Base-by-base conservation (phyloP, 1,140 invertebrate genomes). In the Hyles euphorbiae region DNA sequence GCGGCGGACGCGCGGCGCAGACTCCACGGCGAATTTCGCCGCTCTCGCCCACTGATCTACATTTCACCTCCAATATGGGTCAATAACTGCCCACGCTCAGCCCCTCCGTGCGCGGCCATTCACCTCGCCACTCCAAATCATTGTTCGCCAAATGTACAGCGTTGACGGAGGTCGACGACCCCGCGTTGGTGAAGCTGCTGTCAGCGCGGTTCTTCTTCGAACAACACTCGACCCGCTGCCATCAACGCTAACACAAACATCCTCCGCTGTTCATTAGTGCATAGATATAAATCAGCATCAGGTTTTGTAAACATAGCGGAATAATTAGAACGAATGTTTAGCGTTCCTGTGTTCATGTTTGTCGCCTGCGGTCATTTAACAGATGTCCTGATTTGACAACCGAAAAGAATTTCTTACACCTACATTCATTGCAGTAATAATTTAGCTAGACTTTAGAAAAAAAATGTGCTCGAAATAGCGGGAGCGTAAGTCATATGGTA, bases 21-120 rank as follows among this genome's bases (percentile, higher is more conserved):
- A 77, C 72, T 83, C 74, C 68, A 74, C 76, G 66, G 81, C 78
- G 67, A 88, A 87, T 78, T 87, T 87, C 83, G 85, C 82, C 83
- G 78, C 81, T 85, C 78, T 88, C 85, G 83, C 83, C 85, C 85
- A 88, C 85, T 88, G 83, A 88, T 88, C 83, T 88, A 88, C 83
- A 86, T 88, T 88, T 88, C 81, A 88, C 85, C 76, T 75, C 76
- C 74, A 88, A 88, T 88, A 88, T 88, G 81, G 85, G 85, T 88
- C 85, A 85, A 88, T 88, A 88, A 88, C 85, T 88, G 85, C 82
- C 85, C 79, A 87, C 85, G 83, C 83, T 79, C 77, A 80, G 82
- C 81, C 85, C 83, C 85, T 81, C 82, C 73, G 81, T 69, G 72
- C 77, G 74, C 77, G 83, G 85, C 75, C 85, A 68, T 87, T 88